Percentiles rank a stretch among this genome's conserved stretches.
phyloP scores from a whole-genome alignment of 2,888 invertebrate species.

The Stictocephala bisonia region DNA sequence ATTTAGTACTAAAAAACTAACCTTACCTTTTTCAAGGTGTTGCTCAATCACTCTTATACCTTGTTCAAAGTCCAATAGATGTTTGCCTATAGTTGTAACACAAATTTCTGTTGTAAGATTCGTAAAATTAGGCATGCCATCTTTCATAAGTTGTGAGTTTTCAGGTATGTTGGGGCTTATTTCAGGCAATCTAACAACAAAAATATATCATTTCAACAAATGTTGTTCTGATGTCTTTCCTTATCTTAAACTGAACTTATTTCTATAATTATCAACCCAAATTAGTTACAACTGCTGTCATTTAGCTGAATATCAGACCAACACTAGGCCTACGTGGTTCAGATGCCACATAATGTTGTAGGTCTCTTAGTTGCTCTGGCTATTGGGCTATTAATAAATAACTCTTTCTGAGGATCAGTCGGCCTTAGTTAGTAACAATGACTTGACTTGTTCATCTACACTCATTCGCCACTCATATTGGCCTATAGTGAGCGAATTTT shows the following conservation, averaged over 20 bases:
- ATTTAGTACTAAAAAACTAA: too few relatives aligned
- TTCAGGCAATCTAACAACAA: slow-evolving; percentile 67
- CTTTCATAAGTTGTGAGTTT: slow-evolving; percentile 77
- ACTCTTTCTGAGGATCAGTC: too few relatives aligned
- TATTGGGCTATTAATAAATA: too few relatives aligned
- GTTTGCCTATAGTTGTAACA: slow-evolving; percentile 84
- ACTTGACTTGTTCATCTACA: too few relatives aligned
- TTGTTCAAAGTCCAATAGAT: slow-evolving; percentile 84
- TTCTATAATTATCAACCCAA: background rate
- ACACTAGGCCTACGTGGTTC: too few relatives aligned
- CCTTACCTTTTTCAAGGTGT: slow-evolving; percentile 62
- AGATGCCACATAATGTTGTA: too few relatives aligned
- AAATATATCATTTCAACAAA: background rate
- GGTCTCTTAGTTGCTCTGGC: too few relatives aligned
- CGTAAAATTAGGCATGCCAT: slow-evolving; percentile 84
- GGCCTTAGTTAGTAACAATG: too few relatives aligned
- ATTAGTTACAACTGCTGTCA: too few relatives aligned
- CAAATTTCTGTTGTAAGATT: slow-evolving; percentile 86
- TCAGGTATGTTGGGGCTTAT: slow-evolving; percentile 77
- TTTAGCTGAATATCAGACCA: too few relatives aligned
- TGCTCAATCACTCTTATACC: slow-evolving; percentile 77
- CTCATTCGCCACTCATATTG: too few relatives aligned
- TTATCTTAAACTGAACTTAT: background rate
- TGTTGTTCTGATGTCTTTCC: background rate
- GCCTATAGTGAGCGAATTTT: too few relatives aligned